A percentile compares a stretch with the other conserved stretches of the same genome.
These are phyloP conservation scores for Pedicia rivosa DNA, from an alignment of 2,888 invertebrate species.

Conservation along the genomic window DNA sequence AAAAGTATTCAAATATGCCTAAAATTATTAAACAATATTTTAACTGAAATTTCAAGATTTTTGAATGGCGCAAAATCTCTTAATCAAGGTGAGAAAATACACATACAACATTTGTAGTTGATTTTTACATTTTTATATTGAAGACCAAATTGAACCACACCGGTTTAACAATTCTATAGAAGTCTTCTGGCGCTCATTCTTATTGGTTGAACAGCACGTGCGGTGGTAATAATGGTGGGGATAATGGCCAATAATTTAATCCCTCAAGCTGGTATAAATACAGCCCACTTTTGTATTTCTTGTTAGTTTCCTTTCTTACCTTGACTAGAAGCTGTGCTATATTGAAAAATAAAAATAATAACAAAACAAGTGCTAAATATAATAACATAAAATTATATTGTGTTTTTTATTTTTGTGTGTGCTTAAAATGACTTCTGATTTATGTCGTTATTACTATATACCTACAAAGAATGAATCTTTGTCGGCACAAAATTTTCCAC, in stretches of 20 bases:
- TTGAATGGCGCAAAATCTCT: too few species aligned
- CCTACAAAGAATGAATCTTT: constrained; percentile 17
- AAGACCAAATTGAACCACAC: too few species aligned
- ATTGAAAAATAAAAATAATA: neutral
- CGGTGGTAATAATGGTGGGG: neutral
- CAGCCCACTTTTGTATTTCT: neutral
- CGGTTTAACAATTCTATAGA: too few species aligned
- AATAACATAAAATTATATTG: neutral
- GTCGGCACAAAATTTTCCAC: neutral
- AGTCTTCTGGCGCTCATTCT: constrained; percentile 4
- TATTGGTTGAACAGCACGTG: constrained; percentile 3
- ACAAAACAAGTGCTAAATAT: neutral
- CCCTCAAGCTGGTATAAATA: neutral
- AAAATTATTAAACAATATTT: too few species aligned
- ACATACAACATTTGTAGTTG: too few species aligned
- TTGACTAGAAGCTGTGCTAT: neutral
- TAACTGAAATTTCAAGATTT: too few species aligned
- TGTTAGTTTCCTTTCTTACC: neutral
- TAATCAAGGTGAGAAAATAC: too few species aligned
- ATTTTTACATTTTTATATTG: too few species aligned
- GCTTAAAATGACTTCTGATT: constrained; percentile 24
- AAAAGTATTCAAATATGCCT: too few species aligned
- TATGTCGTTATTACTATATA: constrained; percentile 29
- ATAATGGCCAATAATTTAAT: neutral
- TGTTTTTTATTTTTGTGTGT: neutral